Base-by-base conservation (phyloP, 2,888 invertebrate genomes). In the Amaurobius ferox region DNA sequence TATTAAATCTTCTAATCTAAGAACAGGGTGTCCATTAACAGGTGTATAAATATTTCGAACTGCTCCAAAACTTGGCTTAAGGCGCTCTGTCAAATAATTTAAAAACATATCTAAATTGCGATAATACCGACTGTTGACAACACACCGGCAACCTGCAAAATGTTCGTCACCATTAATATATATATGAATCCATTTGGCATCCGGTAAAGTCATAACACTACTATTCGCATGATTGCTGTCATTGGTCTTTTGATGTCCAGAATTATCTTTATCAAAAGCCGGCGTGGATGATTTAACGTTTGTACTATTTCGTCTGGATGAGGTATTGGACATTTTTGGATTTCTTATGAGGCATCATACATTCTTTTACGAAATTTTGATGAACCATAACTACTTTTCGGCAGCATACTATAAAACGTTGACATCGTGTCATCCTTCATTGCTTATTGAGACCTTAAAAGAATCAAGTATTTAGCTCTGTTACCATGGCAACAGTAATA, bases 21-120 rank as follows among this genome's bases (percentile, higher is more conserved):
- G 19, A 11, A 89, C 73, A 48, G 74, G 61, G 28, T 79, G 79
- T 19, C 89, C 89, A 71, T 86, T 87, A 0, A 79, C 67, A 13
- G 88, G 88, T 6, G 87, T 88, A 67, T 89, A 89, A 39, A 89
- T 71, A 66, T 87, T 87, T 30, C 89, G 62, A 23, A 89, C 62
- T n/a, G 89, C 89, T 13, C 89, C 89, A 78, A 88, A 89, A 48
- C 83, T 76, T 19, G 89, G 88, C 62, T 86, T 81, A 9, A 89
- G n/a, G n/a, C 87, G 87, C 23, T 88, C 87, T 13, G 88, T 89
- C 11, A 89, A 66, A 35, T 89, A 88, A 29, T 85, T 87, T 23
- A 89, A 80, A 48, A 89, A 80, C 66, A 87, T 79, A n/a, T 88
- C 88, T 26, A 87, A 88, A 48, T 85, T 89, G 26, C 88, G 77